Conservation (phyloP, 2,113 vertebrate genomes). For the Cebidichthys violaceus region DNA sequence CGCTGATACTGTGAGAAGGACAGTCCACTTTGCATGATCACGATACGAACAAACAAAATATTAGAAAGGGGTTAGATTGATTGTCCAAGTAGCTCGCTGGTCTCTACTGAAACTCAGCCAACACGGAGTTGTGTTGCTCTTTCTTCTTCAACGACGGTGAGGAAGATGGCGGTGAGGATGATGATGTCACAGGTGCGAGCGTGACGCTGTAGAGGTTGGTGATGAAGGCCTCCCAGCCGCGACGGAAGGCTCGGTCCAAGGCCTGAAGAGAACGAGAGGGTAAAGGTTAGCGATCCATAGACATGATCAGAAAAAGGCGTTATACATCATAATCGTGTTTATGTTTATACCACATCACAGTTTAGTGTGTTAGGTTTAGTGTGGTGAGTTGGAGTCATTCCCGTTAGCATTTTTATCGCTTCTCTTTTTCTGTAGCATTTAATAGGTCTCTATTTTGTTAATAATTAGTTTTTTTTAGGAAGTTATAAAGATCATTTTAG, state of each 20-base stretch:
- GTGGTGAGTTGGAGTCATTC: background rate
- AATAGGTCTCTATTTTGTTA: background rate
- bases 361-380: background rate
- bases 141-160: constrained; percentile 51
- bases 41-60: background rate
- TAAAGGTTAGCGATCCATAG: background rate
- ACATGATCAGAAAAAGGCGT: background rate
- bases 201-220: constrained; percentile 85
- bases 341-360: background rate
- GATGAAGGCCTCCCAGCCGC: constrained; percentile 85
- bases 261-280: constrained; percentile 66
- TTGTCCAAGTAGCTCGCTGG: background rate
- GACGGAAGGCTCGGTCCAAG: constrained; percentile 81
- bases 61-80: background rate
- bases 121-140: constrained; percentile 15
- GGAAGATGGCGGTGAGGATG: constrained; percentile 55
- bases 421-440: background rate
- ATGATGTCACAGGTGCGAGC: constrained; percentile 62
- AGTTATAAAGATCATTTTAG: background rate
- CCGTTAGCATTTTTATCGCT: background rate
- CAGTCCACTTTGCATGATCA: background rate
- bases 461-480: background rate
- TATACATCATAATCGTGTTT: background rate
- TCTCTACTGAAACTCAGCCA: constrained; percentile 75
- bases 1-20: background rate